Conservation (phyloP, 1,140 invertebrate species). For the Zelostemma sp. region DNA sequence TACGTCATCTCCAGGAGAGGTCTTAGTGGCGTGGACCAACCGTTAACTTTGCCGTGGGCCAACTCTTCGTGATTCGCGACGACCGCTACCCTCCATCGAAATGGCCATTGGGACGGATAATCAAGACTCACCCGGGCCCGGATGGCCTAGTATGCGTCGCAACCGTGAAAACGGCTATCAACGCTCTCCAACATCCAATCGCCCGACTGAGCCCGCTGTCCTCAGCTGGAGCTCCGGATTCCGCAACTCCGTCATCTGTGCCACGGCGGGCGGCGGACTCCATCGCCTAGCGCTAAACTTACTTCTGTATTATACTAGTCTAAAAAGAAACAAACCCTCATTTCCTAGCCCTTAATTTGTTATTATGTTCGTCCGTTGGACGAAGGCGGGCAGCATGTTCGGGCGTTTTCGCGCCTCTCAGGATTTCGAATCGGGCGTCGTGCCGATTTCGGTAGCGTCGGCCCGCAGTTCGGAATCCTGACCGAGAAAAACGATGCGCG, state of each 20-base stretch:
- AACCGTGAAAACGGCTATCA: conserved; percentile 14
- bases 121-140: conserved; percentile 29
- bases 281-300: no score
- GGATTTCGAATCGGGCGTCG: no score
- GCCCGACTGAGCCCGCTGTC: background rate
- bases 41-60: conserved; percentile 19
- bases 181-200: background rate
- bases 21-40: conserved; percentile 28
- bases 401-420: background rate
- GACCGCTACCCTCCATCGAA: conserved; percentile 32
- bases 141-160: conserved; percentile 35
- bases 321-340: no score
- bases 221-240: background rate
- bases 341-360: background rate
- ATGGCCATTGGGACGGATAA: conserved; percentile 46
- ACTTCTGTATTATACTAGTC: no score
- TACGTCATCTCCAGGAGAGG: conserved; percentile 37
- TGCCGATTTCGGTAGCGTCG: no score
- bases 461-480: no score
- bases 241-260: no score
- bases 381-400: background rate
- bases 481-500: no score
- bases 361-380: background rate
- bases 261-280: no score
- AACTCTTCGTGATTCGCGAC: conserved; percentile 35